Evolutionary conservation across 2,888 invertebrate genomes (phyloP).

Genomic region (Scaptomyza cyrtandrae): DNA sequence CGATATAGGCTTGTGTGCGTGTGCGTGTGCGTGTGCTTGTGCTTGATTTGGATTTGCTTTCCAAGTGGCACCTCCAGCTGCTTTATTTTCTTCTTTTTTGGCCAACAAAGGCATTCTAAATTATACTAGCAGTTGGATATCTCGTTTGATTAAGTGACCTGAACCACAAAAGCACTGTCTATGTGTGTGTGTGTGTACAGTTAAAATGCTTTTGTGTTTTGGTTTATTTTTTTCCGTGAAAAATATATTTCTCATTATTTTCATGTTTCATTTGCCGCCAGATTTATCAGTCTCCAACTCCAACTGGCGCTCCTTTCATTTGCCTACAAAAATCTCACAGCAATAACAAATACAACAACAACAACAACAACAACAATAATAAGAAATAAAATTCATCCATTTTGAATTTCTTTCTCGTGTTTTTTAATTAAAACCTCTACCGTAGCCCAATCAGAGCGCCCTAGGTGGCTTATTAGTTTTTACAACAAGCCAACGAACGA

Average conservation of each 20-base stretch:
- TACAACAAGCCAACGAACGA: conserved; percentile 65
- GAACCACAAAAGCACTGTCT: conserved; percentile 34
- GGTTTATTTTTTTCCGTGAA: conserved; percentile 31
- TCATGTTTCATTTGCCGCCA: conserved; percentile 76
- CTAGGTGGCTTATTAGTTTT: conserved; percentile 82
- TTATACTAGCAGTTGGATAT: conserved; percentile 81
- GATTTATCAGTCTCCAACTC: conserved; percentile 60
- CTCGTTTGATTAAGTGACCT: conserved; percentile 81
- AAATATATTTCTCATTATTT: conserved; percentile 79
- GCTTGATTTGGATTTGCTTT: conserved; percentile 5
- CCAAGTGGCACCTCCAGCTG: conserved; percentile 34
- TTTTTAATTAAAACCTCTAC: conserved; percentile 82
- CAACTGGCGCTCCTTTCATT: conserved; percentile 67
- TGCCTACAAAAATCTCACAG: conserved; percentile 44
- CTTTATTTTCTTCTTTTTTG: conserved; percentile 16
- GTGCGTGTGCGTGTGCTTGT: conserved; percentile 11
- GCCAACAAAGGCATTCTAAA: conserved; percentile 75
- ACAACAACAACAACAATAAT: not conserved
- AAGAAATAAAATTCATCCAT: conserved; percentile 30
- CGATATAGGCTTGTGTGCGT: conserved; percentile 55
- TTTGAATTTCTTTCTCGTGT: conserved; percentile 62
- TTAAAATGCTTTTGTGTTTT: conserved; percentile 64
- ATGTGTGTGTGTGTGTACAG: conserved; percentile 41
- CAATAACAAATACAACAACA: not conserved
- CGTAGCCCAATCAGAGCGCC: conserved; percentile 82